These are phyloP conservation scores for Entelurus aequoreus DNA, from an alignment of 2,113 vertebrate genomes.

Conservation along the genomic window DNA sequence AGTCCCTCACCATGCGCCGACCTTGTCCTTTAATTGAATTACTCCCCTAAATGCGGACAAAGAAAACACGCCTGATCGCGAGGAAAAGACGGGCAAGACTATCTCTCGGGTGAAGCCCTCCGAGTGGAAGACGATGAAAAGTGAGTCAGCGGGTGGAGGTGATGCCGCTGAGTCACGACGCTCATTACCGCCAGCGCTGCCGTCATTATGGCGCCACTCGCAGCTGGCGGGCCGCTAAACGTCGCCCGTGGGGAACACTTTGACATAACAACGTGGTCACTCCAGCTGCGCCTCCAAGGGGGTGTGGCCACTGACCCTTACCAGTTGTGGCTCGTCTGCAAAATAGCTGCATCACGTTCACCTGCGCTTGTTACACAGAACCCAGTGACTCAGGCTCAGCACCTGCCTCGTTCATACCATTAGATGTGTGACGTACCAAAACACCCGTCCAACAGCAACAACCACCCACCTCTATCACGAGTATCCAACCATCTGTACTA, in stretches of 20 bases:
- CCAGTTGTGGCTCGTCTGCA: too few species aligned
- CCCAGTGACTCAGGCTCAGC: too few species aligned
- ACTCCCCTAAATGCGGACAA: slow-evolving; percentile 24
- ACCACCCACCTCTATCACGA: too few species aligned
- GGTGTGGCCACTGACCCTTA: too few species aligned
- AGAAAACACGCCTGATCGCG: slow-evolving; percentile 26
- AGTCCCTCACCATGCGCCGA: slow-evolving; percentile 46
- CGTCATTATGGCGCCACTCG: slow-evolving; percentile 38
- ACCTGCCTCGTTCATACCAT: too few species aligned
- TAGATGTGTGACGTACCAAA: too few species aligned
- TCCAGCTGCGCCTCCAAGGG: neutral
- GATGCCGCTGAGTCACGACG: slow-evolving; percentile 1
- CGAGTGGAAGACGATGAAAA: too few species aligned
- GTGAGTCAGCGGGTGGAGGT: too few species aligned
- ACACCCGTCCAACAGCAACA: too few species aligned
- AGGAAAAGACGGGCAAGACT: neutral
- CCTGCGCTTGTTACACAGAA: too few species aligned
- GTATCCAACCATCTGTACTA: too few species aligned
- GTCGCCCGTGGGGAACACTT: slow-evolving; percentile 24
- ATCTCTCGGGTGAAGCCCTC: slow-evolving; percentile 4
- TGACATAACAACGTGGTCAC: slow-evolving; percentile 1
- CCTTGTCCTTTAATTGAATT: slow-evolving; percentile 51
- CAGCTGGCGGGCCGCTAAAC: slow-evolving; percentile 24
- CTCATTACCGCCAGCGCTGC: slow-evolving; percentile 41
- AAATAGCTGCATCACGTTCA: too few species aligned